Percentiles rank a stretch among this genome's conserved stretches.
These are phyloP conservation scores for Heptranchias perlo DNA, from an alignment of 2,113 vertebrate genomes.

Conservation along the genomic window DNA sequence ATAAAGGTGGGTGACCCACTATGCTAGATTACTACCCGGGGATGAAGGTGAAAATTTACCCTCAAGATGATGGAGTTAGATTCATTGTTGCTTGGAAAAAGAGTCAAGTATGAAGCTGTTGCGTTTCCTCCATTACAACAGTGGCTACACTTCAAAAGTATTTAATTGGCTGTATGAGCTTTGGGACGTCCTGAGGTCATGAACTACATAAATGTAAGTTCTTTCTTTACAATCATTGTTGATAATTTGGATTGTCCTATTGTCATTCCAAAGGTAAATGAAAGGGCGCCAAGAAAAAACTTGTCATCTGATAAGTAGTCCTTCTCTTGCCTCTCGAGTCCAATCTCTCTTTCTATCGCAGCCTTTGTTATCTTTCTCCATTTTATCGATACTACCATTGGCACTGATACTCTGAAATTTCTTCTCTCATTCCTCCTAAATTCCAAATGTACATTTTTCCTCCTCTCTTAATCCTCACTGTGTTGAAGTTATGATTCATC, in stretches of 20 bases:
- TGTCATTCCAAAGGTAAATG: not conserved
- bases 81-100: too few relatives aligned
- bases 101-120: too few relatives aligned
- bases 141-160: not conserved
- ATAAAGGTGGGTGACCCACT: not conserved
- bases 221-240: not conserved
- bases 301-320: not conserved
- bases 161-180: not conserved
- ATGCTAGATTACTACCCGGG: not conserved
- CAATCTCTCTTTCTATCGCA: not conserved
- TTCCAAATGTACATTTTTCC: not conserved
- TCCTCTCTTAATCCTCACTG: not conserved
- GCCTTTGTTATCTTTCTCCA: not conserved
- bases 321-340: not conserved
- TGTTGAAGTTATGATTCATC: not conserved
- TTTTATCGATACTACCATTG: not conserved
- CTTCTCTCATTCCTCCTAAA: not conserved
- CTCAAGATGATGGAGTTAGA: not conserved
- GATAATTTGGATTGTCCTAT: not conserved
- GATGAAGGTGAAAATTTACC: not conserved
- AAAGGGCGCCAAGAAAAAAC: not conserved
- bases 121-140: not conserved
- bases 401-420: not conserved
- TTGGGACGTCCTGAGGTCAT: not conserved
- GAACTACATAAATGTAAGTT: not conserved